These are phyloP conservation scores for Cyrtonyx montezumae DNA, from an alignment of 2,113 vertebrate genomes.

Conservation along the genomic window DNA sequence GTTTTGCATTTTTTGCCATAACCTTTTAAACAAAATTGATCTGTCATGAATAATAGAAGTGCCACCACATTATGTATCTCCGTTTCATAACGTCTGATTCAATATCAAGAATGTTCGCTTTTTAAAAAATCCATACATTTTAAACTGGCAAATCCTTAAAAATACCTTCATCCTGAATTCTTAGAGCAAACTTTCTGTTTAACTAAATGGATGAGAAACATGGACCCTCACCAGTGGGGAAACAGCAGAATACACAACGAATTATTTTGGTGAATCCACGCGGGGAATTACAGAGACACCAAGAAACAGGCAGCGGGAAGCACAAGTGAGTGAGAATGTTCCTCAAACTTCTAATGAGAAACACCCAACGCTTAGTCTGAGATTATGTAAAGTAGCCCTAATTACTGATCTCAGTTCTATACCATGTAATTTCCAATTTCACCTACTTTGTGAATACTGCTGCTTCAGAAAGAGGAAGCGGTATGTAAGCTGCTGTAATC, in stretches of 20 bases:
- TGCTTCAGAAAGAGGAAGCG: not conserved
- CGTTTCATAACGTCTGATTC: slow-evolving; percentile 53
- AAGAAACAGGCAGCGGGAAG: not conserved
- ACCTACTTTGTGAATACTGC: not conserved
- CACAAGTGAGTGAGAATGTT: not conserved
- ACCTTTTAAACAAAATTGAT: slow-evolving; percentile 69
- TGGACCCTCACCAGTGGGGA: not conserved
- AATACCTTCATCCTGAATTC: not conserved
- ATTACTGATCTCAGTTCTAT: not conserved
- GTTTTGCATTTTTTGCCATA: slow-evolving; percentile 65
- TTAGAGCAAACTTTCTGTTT: not conserved
- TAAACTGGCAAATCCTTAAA: not conserved
- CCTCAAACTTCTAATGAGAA: not conserved
- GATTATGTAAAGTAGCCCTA: slow-evolving; percentile 25
- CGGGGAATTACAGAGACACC: not conserved
- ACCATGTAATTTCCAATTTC: slow-evolving; percentile 7
- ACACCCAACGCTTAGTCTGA: not conserved
- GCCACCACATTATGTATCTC: slow-evolving; percentile 55
- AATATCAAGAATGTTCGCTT: not conserved
- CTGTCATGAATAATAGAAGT: slow-evolving; percentile 53
- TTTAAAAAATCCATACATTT: slow-evolving; percentile 42
- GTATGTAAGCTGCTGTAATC: not conserved
- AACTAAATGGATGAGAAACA: not conserved
- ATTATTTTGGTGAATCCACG: not conserved
- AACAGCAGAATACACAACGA: not conserved